Conservation (phyloP, 2,888 invertebrate species). For the Tiphia femorata region DNA sequence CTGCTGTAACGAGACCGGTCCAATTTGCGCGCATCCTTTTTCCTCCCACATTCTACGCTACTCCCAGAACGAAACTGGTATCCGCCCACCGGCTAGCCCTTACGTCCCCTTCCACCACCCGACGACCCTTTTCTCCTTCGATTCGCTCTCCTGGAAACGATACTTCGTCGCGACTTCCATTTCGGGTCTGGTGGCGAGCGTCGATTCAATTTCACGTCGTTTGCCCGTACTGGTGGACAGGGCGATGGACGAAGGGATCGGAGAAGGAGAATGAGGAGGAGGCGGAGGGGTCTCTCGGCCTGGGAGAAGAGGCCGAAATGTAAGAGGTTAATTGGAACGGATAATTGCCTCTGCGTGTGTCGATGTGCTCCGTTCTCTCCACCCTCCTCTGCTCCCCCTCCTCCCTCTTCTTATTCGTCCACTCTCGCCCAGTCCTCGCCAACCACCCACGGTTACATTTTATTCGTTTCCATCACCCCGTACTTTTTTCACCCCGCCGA, state of each 20-base stretch:
- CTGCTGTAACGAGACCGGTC: too few species aligned
- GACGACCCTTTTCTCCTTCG: not conserved
- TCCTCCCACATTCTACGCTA: not conserved
- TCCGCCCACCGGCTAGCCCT: not conserved
- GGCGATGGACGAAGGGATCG: not conserved
- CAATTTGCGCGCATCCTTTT: too few species aligned
- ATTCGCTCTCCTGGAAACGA: conserved; percentile 25
- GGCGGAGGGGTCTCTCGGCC: conserved; percentile 5
- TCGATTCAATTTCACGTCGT: conserved; percentile 53
- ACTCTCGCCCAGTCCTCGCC: conserved; percentile 5
- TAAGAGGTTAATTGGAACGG: conserved; percentile 57
- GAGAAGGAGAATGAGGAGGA: conserved; percentile 10
- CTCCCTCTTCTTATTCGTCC: conserved; percentile 3
- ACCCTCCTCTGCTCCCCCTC: not conserved
- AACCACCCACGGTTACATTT: conserved; percentile 37
- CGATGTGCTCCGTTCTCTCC: conserved; percentile 26
- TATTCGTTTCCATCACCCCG: conserved; percentile 21
- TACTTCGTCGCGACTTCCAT: conserved; percentile 34
- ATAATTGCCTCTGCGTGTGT: conserved; percentile 47
- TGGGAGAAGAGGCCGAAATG: conserved; percentile 44
- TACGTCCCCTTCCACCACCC: not conserved
- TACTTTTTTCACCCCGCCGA: not conserved
- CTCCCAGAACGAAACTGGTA: not conserved
- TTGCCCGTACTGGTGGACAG: conserved; percentile 32
- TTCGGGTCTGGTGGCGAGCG: conserved; percentile 25